Evolutionary conservation across 2,888 invertebrate genomes (phyloP), one percentile per base, ranked within the genome.

Genomic region (Archips xylosteana): DNA sequence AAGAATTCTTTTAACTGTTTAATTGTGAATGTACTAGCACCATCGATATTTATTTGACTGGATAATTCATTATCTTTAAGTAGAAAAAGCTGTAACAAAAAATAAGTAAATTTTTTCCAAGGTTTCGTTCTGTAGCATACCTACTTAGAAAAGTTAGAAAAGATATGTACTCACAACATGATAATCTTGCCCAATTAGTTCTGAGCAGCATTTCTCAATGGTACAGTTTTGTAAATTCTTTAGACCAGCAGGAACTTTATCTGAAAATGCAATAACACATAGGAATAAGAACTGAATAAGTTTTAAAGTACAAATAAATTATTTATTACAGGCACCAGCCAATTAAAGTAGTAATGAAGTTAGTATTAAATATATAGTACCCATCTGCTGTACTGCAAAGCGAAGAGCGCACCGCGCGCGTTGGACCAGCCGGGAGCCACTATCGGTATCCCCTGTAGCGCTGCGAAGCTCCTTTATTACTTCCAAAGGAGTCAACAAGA

Each of bases 21-120:
- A 4, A 87, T 76, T 34, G 81, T 82, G 74, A 87, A 85, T 47
- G 84, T 80, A 9, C 79, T 77, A 36, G 85, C 76, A 12, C 75
- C 71, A 39, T 77, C 75, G 3, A 76, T 75, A 49, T 78, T 75
- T 76, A 82, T 82, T 54, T 78, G 79, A 57, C 70, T 76, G 47
- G 83, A 74, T 49, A 87, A 75, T 63, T 83, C 79, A 15, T 75
- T 76, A 71, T 87, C 80, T 74, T 88, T 84, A 13, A 86, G 82
- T 49, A 91, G 71, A 32, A 90, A 79, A 45, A 90, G 76, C 91
- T 91, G 76, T 75, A 89, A 86, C 23, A 39, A 49, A 71, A 75
- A 57, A 10, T 15, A 6, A 15, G 8, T 10, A 45, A 12, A 45
- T 63, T 6, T 2, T 47, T 15, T 13, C 23, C 13, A 32, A 32